These are phyloP conservation scores for Sebastes jordani DNA, from an alignment of 2,797 vertebrate genomes.

Conservation along the genomic window DNA sequence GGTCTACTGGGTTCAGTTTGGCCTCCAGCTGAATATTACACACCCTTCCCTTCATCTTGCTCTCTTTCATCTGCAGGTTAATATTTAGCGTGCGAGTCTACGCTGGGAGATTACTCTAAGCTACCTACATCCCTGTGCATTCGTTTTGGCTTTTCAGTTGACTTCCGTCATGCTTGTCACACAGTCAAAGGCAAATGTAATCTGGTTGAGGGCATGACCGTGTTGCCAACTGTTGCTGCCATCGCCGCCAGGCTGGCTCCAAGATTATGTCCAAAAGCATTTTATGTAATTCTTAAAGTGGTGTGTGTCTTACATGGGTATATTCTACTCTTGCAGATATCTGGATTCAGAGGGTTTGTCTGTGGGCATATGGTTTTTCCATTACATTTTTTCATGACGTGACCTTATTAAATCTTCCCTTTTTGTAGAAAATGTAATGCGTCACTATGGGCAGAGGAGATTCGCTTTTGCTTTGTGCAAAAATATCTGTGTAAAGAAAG, in stretches of 20 bases:
- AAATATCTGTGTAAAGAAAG: slow-evolving; percentile 6
- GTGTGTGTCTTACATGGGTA: slow-evolving; percentile 36
- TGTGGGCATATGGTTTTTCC: slow-evolving; percentile 3
- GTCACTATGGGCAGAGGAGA: slow-evolving; percentile 30
- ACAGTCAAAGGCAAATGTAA: slow-evolving; percentile 59
- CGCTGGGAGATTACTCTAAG: slow-evolving; percentile 51
- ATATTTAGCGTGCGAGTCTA: slow-evolving; percentile 38
- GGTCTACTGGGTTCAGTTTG: slow-evolving; percentile 20
- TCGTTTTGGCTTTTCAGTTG: slow-evolving; percentile 43
- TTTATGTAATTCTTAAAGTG: slow-evolving; percentile 64
- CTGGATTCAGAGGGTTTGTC: slow-evolving; percentile 23
- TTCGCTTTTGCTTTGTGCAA: slow-evolving; percentile 21
- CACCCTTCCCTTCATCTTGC: slow-evolving; percentile 3
- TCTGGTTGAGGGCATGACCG: slow-evolving; percentile 56
- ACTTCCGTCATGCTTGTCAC: slow-evolving; percentile 40
- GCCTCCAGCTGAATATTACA: slow-evolving; percentile 18
- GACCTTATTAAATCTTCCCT: slow-evolving; percentile 47
- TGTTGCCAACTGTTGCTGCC: slow-evolving; percentile 60
- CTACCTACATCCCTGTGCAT: slow-evolving; percentile 34
- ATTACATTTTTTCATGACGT: slow-evolving; percentile 31
- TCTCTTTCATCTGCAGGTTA: slow-evolving; percentile 63
- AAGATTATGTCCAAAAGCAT: slow-evolving; percentile 62
- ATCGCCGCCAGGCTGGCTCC: slow-evolving; percentile 40
- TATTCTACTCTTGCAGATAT: slow-evolving; percentile 28
- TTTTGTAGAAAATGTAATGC: slow-evolving; percentile 46